Base-by-base conservation (phyloP, 2,888 invertebrate genomes). In the Fragum fragum region DNA sequence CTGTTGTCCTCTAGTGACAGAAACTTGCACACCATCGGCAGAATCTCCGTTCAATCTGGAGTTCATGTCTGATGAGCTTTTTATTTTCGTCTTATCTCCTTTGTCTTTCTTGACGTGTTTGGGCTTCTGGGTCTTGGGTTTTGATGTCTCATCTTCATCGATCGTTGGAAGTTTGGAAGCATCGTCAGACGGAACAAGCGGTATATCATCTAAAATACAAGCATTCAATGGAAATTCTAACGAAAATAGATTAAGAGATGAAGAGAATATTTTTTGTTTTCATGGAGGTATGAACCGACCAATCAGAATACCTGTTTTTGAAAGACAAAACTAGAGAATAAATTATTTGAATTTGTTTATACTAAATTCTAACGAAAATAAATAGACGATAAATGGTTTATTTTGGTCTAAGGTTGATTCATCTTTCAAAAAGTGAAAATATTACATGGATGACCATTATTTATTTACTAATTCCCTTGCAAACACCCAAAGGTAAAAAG, bases 161-260 rank as follows among this genome's bases (percentile, higher is more conserved):
- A 88, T 88, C 7, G 89, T 88, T 63, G 85, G 81, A 63, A 88
- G 76, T 81, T 88, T 86, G 23, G 61, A 26, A 23, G 78, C 63
- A 7, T 39, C 57, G 21, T 89, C 88, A 16, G 83, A 83, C 28
- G 81, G 80, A 59, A 87, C 83, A 11, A 90, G 84, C 9, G 86
- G 85, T 55, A 90, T 90, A 72, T 90, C 90, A 76, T 90, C 90
- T 90, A 81, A n/a, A 73, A 79, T n/a, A n/a, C n/a, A n/a, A n/a
- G n/a, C n/a, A 76, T 23, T 26, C 23, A 26, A 61, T 6, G 28
- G 61, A 61, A 7, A 6, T 28, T 3, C 21, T 63, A n/a, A n/a
- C n/a, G n/a, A n/a, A n/a, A 16, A 11, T 29, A 70, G n/a, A n/a
- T n/a, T n/a, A n/a, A n/a, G n/a, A n/a, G n/a, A n/a, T n/a, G n/a